Percentiles rank a stretch among this genome's conserved stretches.
These are phyloP conservation scores for Calycopis cecrops DNA, from an alignment of 1,140 invertebrate species.

Conservation along the genomic window DNA sequence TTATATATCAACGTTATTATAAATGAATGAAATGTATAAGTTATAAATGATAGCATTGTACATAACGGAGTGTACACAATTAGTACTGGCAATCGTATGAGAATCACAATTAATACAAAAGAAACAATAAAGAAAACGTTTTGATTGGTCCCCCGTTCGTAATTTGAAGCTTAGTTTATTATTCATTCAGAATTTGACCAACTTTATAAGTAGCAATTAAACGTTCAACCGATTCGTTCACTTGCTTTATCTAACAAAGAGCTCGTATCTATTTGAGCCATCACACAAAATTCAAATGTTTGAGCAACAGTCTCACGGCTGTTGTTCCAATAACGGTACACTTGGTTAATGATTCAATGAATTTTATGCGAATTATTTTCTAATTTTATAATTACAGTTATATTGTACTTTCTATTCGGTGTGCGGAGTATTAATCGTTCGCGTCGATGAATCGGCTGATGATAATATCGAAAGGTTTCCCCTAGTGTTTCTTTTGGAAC, in stretches of 20 bases:
- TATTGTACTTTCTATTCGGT: neutral
- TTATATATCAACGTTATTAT: no score
- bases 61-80: conserved; percentile 1
- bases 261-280: conserved; percentile 37
- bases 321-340: conserved; percentile 27
- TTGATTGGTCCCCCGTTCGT: conserved; percentile 9
- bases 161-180: conserved; percentile 24
- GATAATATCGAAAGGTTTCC: no score
- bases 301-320: conserved; percentile 34
- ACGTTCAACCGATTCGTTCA: conserved; percentile 27
- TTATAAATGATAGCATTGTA: conserved; percentile 4
- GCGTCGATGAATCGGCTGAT: no score
- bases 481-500: no score
- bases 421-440: no score
- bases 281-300: conserved; percentile 30
- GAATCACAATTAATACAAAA: conserved; percentile 4
- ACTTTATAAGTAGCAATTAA: conserved; percentile 36
- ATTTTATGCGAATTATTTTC: conserved; percentile 27
- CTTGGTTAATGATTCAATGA: conserved; percentile 31
- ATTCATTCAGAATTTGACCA: conserved; percentile 27
- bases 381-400: conserved; percentile 11
- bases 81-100: conserved; percentile 5
- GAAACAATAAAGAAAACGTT: conserved; percentile 8
- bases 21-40: neutral
- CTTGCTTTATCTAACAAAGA: conserved; percentile 32